Evolutionary conservation across 64 coral and sea anemone species (phyloP).

Genomic region (Pocillopora damicornis): DNA sequence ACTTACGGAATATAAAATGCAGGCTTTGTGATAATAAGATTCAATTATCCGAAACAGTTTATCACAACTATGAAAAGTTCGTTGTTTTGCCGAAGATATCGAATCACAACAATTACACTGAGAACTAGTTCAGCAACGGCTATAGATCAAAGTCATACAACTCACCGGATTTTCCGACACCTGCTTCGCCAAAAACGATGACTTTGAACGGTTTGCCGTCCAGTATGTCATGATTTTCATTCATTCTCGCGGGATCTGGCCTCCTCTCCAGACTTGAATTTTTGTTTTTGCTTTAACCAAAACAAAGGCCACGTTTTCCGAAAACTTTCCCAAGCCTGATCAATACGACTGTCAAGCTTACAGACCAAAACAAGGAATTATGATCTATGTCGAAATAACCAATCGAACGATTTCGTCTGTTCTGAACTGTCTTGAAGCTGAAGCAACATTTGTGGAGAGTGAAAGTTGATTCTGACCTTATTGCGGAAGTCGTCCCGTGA

Average conservation of each 20-base stretch:
- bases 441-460: not conserved
- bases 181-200: conserved; percentile 54
- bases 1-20: not conserved
- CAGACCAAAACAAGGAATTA: not conserved
- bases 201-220: conserved; percentile 38
- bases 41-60: not conserved
- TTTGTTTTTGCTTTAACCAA: not conserved
- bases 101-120: not conserved
- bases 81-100: not conserved
- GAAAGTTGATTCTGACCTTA: not conserved
- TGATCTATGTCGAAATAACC: not conserved
- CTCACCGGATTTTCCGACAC: conserved; percentile 67
- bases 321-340: not conserved
- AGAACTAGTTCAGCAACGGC: not conserved
- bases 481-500: not conserved
- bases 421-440: not conserved
- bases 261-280: not conserved
- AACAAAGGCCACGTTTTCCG: not conserved
- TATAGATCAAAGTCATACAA: not conserved
- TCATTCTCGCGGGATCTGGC: conserved; percentile 3
- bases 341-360: not conserved
- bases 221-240: conserved; percentile 21
- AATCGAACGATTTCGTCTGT: not conserved
- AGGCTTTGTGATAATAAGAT: not conserved
- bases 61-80: not conserved